Conservation (phyloP, 2,113 vertebrate species). For the Chaetorhynchus papuensis region DNA sequence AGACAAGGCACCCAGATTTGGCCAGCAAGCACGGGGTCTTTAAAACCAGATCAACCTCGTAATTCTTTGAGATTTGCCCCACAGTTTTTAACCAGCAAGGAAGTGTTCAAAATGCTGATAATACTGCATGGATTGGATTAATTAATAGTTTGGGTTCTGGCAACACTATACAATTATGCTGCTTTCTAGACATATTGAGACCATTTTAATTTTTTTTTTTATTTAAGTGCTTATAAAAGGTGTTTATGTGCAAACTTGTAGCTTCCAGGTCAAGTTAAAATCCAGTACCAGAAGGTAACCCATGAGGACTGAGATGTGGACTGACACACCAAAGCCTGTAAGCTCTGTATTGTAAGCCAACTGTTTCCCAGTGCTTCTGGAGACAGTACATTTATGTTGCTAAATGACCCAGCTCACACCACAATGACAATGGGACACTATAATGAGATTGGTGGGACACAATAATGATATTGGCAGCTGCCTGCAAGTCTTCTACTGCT, state of each 20-base stretch:
- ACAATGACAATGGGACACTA: background rate
- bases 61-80: background rate
- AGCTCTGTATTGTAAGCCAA: background rate
- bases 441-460: background rate
- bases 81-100: background rate
- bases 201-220: background rate
- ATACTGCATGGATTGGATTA: background rate
- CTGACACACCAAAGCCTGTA: background rate
- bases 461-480: background rate
- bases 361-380: background rate
- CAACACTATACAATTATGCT: background rate
- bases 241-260: background rate
- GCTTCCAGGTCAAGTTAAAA: background rate
- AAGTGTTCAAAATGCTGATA: background rate
- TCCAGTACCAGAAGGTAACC: background rate
- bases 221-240: background rate
- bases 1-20: background rate
- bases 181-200: background rate
- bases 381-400: background rate
- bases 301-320: background rate
- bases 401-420: background rate
- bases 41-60: background rate
- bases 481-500: constrained; percentile 2
- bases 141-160: background rate
- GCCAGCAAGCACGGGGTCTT: background rate